phyloP scores from a whole-genome alignment of 2,113 vertebrate species.

The Verasper variegatus region DNA sequence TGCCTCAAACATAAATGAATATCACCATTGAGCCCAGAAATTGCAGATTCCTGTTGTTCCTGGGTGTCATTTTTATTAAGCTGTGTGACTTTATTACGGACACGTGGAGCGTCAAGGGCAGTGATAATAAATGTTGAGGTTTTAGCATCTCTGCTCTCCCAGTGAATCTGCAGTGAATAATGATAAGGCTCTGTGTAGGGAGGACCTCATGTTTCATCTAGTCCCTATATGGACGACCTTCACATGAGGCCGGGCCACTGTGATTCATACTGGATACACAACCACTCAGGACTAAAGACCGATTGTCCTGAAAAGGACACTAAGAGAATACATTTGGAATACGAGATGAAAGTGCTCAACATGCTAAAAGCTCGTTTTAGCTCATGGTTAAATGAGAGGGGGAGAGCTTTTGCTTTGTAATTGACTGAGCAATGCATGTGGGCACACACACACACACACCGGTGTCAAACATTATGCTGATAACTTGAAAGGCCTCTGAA shows the following conservation, averaged over 20 bases:
- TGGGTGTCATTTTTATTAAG: conserved; percentile 40
- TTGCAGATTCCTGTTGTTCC: conserved; percentile 11
- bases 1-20: no score
- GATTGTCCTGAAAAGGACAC: conserved; percentile 34
- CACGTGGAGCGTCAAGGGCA: conserved; percentile 39
- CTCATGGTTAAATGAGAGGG: no score
- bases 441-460: not conserved
- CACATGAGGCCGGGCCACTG: conserved; percentile 23
- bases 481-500: no score
- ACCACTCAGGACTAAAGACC: conserved; percentile 33
- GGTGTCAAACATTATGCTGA: no score
- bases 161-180: conserved; percentile 51
- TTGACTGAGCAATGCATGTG: no score
- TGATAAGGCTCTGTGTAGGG: conserved; percentile 33
- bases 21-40: not conserved
- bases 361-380: conserved; percentile 17
- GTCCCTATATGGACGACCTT: conserved; percentile 47
- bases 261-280: conserved; percentile 8
- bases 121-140: conserved; percentile 56
- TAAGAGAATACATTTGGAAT: conserved; percentile 41
- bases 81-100: conserved; percentile 39
- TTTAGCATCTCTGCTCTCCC: conserved; percentile 27
- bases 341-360: conserved; percentile 7
- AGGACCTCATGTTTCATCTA: conserved; percentile 37
- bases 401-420: no score